Evolutionary conservation across 2,888 invertebrate genomes (phyloP).

Genomic region (Acronicta aceris): DNA sequence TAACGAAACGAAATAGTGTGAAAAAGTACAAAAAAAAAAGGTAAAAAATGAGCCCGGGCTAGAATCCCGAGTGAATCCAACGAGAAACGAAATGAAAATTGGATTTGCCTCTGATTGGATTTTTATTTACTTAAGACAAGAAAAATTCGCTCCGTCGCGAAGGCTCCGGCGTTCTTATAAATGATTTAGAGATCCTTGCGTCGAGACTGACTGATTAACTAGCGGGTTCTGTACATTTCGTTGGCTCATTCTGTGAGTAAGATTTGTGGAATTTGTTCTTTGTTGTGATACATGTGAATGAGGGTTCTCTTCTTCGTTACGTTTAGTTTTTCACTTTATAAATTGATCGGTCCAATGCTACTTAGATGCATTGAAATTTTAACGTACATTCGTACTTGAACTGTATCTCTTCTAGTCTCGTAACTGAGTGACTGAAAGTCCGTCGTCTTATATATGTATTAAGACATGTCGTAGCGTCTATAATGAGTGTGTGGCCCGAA

Average conservation of each 20-base stretch:
- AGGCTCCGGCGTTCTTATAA: slow-evolving; percentile 81
- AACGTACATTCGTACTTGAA: too few relatives aligned
- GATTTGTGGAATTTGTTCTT: slow-evolving; percentile 41
- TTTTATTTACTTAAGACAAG: slow-evolving; percentile 90
- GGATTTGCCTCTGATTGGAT: slow-evolving; percentile 88
- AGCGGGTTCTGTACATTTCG: slow-evolving; percentile 51
- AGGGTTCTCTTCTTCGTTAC: slow-evolving; percentile 26
- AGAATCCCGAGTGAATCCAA: slow-evolving; percentile 82
- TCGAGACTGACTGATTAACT: slow-evolving; percentile 74
- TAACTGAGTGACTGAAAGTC: too few relatives aligned
- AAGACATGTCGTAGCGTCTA: too few relatives aligned
- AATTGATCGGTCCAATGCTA: too few relatives aligned
- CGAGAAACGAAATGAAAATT: slow-evolving; percentile 87
- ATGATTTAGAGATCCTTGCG: slow-evolving; percentile 77
- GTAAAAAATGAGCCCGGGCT: slow-evolving; percentile 73
- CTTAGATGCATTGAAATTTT: too few relatives aligned
- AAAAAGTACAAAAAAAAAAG: slow-evolving; percentile 73
- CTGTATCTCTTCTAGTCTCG: too few relatives aligned
- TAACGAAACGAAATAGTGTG: slow-evolving; percentile 77
- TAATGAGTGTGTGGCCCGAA: too few relatives aligned
- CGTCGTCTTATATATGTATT: too few relatives aligned
- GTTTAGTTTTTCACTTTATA: slow-evolving; percentile 6
- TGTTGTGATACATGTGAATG: slow-evolving; percentile 39
- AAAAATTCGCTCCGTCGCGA: slow-evolving; percentile 78
- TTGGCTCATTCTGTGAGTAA: slow-evolving; percentile 37